phyloP scores from a whole-genome alignment of 2,113 vertebrate species.

The Oceanodroma tethys region DNA sequence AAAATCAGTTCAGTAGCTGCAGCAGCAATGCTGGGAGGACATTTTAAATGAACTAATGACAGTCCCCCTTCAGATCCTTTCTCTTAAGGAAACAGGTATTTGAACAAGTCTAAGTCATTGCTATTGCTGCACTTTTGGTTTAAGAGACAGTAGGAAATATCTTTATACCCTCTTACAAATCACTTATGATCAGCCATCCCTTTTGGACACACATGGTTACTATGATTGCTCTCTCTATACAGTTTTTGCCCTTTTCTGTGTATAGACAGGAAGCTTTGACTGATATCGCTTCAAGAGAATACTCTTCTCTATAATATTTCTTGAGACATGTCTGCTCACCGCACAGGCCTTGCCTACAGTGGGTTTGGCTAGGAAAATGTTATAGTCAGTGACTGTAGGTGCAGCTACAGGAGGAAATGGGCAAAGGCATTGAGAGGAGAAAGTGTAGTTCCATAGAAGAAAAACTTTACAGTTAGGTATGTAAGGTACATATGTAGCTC shows the following conservation, averaged over 20 bases:
- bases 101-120: background rate
- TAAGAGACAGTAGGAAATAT: background rate
- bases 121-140: background rate
- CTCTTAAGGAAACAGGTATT: background rate
- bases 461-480: background rate
- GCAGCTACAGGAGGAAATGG: background rate
- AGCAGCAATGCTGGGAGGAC: background rate
- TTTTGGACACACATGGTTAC: background rate
- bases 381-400: background rate
- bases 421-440: background rate
- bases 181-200: fast-evolving
- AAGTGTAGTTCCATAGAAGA: background rate
- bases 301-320: background rate
- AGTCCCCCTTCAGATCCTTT: background rate
- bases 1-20: background rate
- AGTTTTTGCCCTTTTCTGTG: background rate
- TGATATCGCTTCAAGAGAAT: background rate
- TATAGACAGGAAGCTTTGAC: background rate
- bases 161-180: background rate
- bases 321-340: background rate
- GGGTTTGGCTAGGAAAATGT: background rate
- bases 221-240: background rate
- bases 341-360: background rate
- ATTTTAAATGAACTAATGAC: background rate
- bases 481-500: background rate